These are phyloP conservation scores for Drosophila falleni DNA, from an alignment of 2,888 invertebrate species.

Conservation along the genomic window DNA sequence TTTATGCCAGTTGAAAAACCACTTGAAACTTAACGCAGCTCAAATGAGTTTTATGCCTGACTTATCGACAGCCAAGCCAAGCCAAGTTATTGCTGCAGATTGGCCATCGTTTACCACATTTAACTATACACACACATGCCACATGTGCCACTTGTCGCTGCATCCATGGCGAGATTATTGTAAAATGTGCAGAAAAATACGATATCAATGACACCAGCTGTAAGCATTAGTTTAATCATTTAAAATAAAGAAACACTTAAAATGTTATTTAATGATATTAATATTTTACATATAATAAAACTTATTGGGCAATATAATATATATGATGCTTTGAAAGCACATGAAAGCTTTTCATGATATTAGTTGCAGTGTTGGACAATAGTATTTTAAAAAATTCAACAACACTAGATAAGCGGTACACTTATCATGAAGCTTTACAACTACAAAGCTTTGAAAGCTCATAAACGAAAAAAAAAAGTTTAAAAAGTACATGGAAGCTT, in stretches of 20 bases:
- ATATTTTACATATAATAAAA: background rate
- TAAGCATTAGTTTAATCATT: conserved; percentile 3
- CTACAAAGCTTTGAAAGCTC: too few species aligned
- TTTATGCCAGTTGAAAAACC: conserved; percentile 37
- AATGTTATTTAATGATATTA: background rate
- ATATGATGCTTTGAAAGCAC: too few species aligned
- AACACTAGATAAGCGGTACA: background rate
- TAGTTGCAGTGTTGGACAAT: background rate
- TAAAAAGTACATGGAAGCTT: too few species aligned
- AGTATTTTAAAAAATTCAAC: background rate
- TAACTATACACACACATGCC: background rate
- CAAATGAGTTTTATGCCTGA: conserved; percentile 64
- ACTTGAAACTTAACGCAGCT: conserved; percentile 60
- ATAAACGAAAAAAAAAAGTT: too few species aligned
- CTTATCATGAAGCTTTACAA: background rate
- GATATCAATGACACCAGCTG: conserved; percentile 9
- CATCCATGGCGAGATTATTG: background rate
- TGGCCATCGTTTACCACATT: background rate
- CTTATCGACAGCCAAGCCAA: conserved; percentile 28
- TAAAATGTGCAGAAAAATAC: background rate
- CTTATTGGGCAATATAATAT: background rate
- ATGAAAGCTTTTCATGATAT: background rate
- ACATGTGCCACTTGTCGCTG: background rate
- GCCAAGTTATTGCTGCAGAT: background rate
- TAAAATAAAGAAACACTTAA: background rate